A percentile compares a stretch with the other conserved stretches of the same genome.
Conservation (phyloP, 2,888 invertebrate species). For the Encarsia formosa region DNA sequence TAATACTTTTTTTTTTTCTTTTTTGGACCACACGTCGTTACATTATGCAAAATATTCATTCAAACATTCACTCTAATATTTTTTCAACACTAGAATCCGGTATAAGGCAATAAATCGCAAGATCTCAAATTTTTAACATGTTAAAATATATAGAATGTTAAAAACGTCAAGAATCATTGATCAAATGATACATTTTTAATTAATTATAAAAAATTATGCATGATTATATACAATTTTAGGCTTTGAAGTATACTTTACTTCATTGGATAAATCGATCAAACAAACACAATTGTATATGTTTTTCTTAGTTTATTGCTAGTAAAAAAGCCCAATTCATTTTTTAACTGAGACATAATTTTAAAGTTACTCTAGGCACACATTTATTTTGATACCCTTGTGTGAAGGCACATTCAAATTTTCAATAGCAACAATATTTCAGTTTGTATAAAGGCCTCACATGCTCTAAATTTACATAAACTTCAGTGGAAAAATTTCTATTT, state of each 20-base stretch:
- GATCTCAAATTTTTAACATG: conserved; percentile 25
- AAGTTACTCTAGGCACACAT: conserved; percentile 22
- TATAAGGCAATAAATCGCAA: conserved; percentile 17
- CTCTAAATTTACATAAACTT: not conserved
- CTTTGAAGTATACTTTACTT: too few relatives aligned
- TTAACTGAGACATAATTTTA: conserved; percentile 1
- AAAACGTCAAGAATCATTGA: too few relatives aligned
- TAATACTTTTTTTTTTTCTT: conserved; percentile 20
- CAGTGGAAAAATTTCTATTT: conserved; percentile 19
- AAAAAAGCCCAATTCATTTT: conserved; percentile 18
- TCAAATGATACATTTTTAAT: too few relatives aligned
- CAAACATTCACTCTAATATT: conserved; percentile 9
- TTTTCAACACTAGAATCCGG: conserved; percentile 9
- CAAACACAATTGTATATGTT: too few relatives aligned
- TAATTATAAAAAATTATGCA: too few relatives aligned
- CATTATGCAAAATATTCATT: conserved; percentile 1
- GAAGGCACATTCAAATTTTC: conserved; percentile 21
- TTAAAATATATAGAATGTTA: too few relatives aligned
- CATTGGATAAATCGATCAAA: too few relatives aligned
- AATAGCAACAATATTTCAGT: conserved; percentile 8
- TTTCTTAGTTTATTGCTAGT: too few relatives aligned
- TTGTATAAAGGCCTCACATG: conserved; percentile 14
- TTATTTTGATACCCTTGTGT: conserved; percentile 16
- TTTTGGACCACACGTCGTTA: conserved; percentile 13
- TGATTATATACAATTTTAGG: too few relatives aligned